Percentiles rank a stretch among this genome's conserved stretches.
phyloP scores from a whole-genome alignment of 2,888 invertebrate species.

The Cryptocephalus primarius region DNA sequence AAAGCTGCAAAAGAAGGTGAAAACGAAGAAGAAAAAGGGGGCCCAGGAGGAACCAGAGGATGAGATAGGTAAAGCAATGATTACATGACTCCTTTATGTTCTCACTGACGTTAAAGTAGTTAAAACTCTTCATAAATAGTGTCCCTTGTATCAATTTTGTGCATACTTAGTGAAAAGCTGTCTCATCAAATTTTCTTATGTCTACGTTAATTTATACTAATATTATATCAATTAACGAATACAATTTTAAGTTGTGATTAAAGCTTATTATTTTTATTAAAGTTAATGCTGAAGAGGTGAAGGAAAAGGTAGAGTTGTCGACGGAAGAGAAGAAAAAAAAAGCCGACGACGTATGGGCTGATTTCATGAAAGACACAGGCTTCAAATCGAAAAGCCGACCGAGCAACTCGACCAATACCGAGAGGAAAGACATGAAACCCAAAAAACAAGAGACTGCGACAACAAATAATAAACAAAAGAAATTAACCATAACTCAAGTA shows the following conservation, averaged over 20 bases:
- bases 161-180: no score
- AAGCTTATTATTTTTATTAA: no score
- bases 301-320: conserved; percentile 7
- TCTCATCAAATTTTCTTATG: no score
- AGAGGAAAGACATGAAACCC: conserved; percentile 9
- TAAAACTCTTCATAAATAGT: no score
- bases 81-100: not conserved
- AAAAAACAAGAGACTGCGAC: conserved; percentile 10
- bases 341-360: conserved; percentile 70
- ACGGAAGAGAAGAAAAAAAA: conserved; percentile 58
- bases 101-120: no score
- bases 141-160: no score
- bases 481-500: conserved; percentile 53
- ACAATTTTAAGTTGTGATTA: no score
- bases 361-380: conserved; percentile 61
- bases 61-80: conserved; percentile 1
- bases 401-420: conserved; percentile 5
- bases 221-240: no score
- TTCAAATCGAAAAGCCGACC: conserved; percentile 30
- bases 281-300: conserved; percentile 4
- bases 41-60: conserved; percentile 15
- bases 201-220: no score
- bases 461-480: conserved; percentile 21
- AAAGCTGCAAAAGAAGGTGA: conserved; percentile 23
- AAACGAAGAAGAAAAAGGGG: conserved; percentile 20